phyloP scores from a whole-genome alignment of 2,888 invertebrate genomes.

The Athripsodes cinereus region DNA sequence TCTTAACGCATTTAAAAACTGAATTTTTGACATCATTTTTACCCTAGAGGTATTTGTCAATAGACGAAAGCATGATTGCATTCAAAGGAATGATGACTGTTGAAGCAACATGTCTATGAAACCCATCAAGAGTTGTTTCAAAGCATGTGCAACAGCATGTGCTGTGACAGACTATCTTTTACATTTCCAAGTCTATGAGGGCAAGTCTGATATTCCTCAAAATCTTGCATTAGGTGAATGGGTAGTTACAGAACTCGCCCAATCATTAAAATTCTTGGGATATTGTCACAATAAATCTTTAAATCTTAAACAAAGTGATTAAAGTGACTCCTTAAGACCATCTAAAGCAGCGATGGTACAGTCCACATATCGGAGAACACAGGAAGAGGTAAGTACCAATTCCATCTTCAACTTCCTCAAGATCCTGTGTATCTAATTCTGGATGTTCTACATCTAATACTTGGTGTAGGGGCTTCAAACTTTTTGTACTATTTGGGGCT shows the following conservation, averaged over 20 bases:
- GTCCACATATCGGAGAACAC: too few species aligned
- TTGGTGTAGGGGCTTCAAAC: too few species aligned
- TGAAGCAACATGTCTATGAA: background rate
- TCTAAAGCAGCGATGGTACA: too few species aligned
- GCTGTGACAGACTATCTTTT: background rate
- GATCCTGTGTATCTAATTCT: too few species aligned
- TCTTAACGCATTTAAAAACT: background rate
- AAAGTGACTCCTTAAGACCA: too few species aligned
- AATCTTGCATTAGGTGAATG: background rate
- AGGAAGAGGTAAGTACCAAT: too few species aligned
- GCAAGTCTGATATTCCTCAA: background rate
- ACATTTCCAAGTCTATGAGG: background rate
- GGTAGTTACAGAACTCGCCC: background rate
- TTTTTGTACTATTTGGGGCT: too few species aligned
- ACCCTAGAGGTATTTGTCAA: background rate
- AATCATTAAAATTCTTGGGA: background rate
- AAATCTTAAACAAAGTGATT: too few species aligned
- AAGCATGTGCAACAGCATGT: background rate
- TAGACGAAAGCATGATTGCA: too few species aligned
- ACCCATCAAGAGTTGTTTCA: background rate
- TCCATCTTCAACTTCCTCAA: too few species aligned
- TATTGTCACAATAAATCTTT: too few species aligned
- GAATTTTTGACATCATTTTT: background rate
- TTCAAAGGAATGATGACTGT: background rate
- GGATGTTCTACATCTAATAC: too few species aligned